Base-by-base conservation (phyloP, 2,113 vertebrate species). In the Callorhinus ursinus region DNA sequence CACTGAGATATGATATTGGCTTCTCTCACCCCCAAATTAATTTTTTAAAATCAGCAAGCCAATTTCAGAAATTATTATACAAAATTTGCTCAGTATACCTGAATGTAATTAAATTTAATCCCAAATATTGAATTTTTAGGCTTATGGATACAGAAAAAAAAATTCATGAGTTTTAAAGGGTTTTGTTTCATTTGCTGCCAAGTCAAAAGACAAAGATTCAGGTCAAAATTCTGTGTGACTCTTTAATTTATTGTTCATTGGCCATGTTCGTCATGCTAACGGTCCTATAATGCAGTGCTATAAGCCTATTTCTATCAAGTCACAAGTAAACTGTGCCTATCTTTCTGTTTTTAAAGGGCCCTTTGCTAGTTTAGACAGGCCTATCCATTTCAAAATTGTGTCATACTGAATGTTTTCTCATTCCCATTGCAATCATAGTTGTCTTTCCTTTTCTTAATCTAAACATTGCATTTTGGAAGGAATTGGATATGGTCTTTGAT, bases 241-340 rank as follows among this genome's bases (percentile, higher is more conserved):
- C n/a, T 33, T 93, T 31, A 88, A 84, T 61, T 46, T 85, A 0
- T 7, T 94, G 39, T 84, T 1, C 80, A 6, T n/a, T 49, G 84
- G 28, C 61, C 65, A 7, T n/a, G 8, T 51, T 15, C 0, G 85
- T 67, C 96, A 82, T 53, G 21, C 22, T 46, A 26, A 61, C 26
- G 86, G 2, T 1, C 0, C 76, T 42, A 88, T 81, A 31, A 28
- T 36, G n/a, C 13, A 49, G 24, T 59, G 82, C 71, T 5, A 0
- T n/a, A 21, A 95, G 72, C 72, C 97, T 86, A 1, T 97, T 98
- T 98, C 98, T 99, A 98, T 99, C 98, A 99, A 99, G 99, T 99
- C 99, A 99, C 99, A 99, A 99, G 96, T 96, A 98, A 98, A 98
- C 97, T 98, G 89, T 99, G 98, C 98, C 95, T 94, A 85, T 98